Evolutionary conservation across 2,888 invertebrate species (phyloP), one percentile per base, ranked within the genome.

Genomic region (Smittia sp.): DNA sequence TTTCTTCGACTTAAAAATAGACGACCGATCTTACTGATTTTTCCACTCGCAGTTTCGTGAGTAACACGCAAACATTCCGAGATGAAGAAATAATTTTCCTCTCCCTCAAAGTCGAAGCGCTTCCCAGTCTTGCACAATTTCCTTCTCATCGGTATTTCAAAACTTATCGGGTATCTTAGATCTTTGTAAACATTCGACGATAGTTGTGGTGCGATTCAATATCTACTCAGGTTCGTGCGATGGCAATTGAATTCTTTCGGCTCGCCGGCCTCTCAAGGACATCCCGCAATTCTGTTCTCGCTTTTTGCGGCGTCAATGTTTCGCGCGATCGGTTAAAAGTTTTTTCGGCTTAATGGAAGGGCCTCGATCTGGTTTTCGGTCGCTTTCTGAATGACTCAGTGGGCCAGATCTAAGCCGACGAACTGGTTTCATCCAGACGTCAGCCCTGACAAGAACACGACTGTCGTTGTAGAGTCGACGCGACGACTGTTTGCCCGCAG

Each of bases 1-100:
- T 66, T 66, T 66, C 66, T 32, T 38, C 27, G 39, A 27, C 38
- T 66, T 66, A 66, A 66, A 66, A 66, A 66, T 66, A 66, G 66
- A 22, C 32, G n/a, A n/a, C n/a, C 18, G 25, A 66, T 66, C 66
- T 66, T 58, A 7, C 22, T 58, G 18, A 46, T 46, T 13, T 46
- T 32, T 32, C 32, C 32, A 15, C 46, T 46, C 46, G 32, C n/a
- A 58, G 22, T 22, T 22, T 58, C 58, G n/a, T 58, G 32, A 18
- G 66, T n/a, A 38, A 65, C 65, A 66, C 66, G 25, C 25, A 66
- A 66, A 38, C 66, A 66, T 66, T 66, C 38, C 27, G 63, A 66
- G 38, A 58, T 58, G 3, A 38, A 18, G 58, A 15, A 46, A 46
- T 13, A 46, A 6, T 58, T 3, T 58, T 58, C 22, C n/a, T 11